Percentiles rank a stretch among this genome's conserved stretches.
phyloP scores from a whole-genome alignment of 2,888 invertebrate species.

The Caenorhabditis zanzibari region DNA sequence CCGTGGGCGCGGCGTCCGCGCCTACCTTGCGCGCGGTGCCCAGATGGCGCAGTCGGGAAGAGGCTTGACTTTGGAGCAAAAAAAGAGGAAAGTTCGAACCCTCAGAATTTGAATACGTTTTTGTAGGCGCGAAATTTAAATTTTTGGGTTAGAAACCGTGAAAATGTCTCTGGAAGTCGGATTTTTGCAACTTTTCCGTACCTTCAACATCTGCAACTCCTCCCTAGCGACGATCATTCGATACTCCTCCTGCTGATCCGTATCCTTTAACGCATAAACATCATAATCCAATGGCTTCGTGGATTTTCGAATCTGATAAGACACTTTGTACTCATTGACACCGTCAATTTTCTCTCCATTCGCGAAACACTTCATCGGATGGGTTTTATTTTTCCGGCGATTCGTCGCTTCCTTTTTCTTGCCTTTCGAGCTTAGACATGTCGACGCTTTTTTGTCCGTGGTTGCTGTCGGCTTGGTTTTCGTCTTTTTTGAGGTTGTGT shows the following conservation, averaged over 20 bases:
- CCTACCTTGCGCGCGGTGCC: no score
- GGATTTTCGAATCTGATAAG: conserved; percentile 12
- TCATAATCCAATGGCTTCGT: conserved; percentile 27
- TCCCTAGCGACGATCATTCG: conserved; percentile 36
- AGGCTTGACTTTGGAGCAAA: no score
- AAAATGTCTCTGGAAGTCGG: no score
- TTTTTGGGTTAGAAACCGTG: no score
- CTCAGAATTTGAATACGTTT: no score
- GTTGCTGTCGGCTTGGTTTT: conserved; percentile 10
- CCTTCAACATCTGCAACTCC: conserved; percentile 38
- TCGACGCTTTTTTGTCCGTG: conserved; percentile 4
- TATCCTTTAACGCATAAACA: conserved; percentile 39
- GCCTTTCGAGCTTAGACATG: not conserved
- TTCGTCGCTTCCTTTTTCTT: not conserved
- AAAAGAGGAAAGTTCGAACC: no score
- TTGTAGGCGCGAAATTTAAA: no score
- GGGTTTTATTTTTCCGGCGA: not conserved
- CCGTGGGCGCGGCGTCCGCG: no score
- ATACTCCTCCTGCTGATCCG: conserved; percentile 37
- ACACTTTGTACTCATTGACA: conserved; percentile 50
- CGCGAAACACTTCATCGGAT: conserved; percentile 28
- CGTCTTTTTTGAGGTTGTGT: not conserved
- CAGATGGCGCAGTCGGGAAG: no score
- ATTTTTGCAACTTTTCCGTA: no score
- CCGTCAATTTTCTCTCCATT: conserved; percentile 43